phyloP scores from a whole-genome alignment of 2,888 invertebrate genomes.

The Troilus luridus region DNA sequence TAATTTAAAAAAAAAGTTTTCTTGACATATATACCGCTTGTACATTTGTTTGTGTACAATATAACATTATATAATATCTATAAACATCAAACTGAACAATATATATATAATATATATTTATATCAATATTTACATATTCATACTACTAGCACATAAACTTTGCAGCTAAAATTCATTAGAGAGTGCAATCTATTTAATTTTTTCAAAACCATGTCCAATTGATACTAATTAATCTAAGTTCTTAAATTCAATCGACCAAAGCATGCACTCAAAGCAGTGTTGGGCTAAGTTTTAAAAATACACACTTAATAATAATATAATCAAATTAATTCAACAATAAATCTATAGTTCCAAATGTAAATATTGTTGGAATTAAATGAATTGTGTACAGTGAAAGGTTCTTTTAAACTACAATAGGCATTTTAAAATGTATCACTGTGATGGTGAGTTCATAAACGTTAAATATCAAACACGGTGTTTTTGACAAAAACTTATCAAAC shows the following conservation, averaged over 20 bases:
- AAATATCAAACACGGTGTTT: neutral
- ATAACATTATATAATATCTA: slow-evolving; percentile 57
- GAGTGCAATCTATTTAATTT: slow-evolving; percentile 46
- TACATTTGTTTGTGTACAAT: slow-evolving; percentile 49
- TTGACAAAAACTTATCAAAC: no score
- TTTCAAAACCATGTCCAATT: slow-evolving; percentile 50
- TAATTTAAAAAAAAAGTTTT: neutral
- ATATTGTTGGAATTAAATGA: no score
- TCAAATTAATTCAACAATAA: no score
- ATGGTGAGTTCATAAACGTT: neutral
- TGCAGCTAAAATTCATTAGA: slow-evolving; percentile 20
- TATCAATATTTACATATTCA: slow-evolving; percentile 38
- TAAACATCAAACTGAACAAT: slow-evolving; percentile 58
- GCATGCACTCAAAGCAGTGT: neutral
- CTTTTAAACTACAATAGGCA: no score
- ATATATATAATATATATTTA: slow-evolving; percentile 54
- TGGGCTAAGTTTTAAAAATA: neutral
- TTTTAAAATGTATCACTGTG: neutral
- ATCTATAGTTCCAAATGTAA: no score
- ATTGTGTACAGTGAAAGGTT: no score
- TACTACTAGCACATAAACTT: slow-evolving; percentile 36
- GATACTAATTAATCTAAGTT: slow-evolving; percentile 1
- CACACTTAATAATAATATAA: neutral
- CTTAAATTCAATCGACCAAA: neutral
- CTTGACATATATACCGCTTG: slow-evolving; percentile 20